Evolutionary conservation across 2,113 vertebrate genomes (phyloP).

Genomic region (Hippoglossus stenolepis): DNA sequence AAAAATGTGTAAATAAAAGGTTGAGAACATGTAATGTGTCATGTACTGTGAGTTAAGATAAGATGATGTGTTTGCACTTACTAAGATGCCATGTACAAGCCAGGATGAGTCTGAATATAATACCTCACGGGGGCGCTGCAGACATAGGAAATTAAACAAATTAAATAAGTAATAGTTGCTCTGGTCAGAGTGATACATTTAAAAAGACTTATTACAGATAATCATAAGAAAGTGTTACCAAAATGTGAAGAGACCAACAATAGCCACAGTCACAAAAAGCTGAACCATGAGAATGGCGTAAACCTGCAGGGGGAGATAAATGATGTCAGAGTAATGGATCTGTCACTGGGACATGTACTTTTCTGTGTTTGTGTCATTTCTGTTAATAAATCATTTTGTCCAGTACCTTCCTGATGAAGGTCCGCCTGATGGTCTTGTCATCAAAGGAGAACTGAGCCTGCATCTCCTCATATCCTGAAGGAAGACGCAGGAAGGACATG

Average conservation of each 20-base stretch:
- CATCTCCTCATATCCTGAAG: constrained; percentile 82
- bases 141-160: background rate
- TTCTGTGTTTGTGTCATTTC: background rate
- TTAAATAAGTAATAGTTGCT: background rate
- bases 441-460: constrained; percentile 91
- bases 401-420: constrained; percentile 94
- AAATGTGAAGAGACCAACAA: constrained; percentile 95
- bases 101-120: constrained; percentile 90
- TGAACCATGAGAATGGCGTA: constrained; percentile 92
- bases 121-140: constrained; percentile 88
- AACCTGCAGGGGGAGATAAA: constrained; percentile 81
- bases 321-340: background rate
- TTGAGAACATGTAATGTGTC: background rate
- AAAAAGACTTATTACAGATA: background rate
- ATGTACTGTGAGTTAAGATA: background rate
- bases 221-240: constrained; percentile 80
- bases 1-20: background rate
- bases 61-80: constrained; percentile 80
- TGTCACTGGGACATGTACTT: background rate
- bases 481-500: background rate
- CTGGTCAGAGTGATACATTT: background rate
- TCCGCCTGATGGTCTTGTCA: constrained; percentile 86
- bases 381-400: background rate
- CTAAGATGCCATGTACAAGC: constrained; percentile 93
- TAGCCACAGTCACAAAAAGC: constrained; percentile 85